These are phyloP conservation scores for Neuroterus valhalla DNA, from an alignment of 1,140 invertebrate species.

Conservation along the genomic window DNA sequence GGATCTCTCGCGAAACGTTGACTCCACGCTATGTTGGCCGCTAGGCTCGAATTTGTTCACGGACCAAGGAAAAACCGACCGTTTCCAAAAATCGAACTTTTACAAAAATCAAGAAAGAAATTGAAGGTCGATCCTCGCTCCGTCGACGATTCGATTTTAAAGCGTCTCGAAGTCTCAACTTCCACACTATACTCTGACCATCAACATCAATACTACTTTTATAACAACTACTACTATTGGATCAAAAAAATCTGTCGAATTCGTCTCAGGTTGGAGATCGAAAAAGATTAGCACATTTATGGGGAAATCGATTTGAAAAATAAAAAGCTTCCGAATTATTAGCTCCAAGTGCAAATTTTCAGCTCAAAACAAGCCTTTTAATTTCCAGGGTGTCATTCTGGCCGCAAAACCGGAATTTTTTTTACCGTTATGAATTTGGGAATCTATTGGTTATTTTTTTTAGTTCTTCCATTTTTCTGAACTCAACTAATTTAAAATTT, in stretches of 20 bases:
- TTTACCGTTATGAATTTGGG: no score
- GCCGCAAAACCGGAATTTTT: no score
- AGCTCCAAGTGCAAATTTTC: no score
- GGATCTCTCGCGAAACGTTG: constrained; percentile 24
- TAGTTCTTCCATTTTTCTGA: no score
- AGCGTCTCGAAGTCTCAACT: constrained; percentile 66
- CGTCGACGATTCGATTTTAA: constrained; percentile 48
- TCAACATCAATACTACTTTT: constrained; percentile 55
- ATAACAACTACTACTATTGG: constrained; percentile 52
- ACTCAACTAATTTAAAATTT: no score
- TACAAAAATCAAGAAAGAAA: constrained; percentile 32
- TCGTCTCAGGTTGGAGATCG: constrained; percentile 19
- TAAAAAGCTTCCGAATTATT: background rate
- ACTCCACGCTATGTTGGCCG: constrained; percentile 10
- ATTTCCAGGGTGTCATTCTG: no score
- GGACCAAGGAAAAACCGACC: constrained; percentile 42
- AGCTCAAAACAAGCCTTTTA: no score
- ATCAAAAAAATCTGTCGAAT: constrained; percentile 9
- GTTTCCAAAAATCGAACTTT: constrained; percentile 47
- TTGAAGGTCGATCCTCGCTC: constrained; percentile 17
- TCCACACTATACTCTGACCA: constrained; percentile 73
- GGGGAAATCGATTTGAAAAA: constrained; percentile 12
- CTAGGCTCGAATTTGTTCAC: constrained; percentile 41
- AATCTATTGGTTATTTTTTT: no score
- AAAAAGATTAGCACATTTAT: constrained; percentile 32